A percentile compares a stretch with the other conserved stretches of the same genome.
Evolutionary conservation across 2,888 invertebrate genomes (phyloP).

Genomic region (Athalia cordata): DNA sequence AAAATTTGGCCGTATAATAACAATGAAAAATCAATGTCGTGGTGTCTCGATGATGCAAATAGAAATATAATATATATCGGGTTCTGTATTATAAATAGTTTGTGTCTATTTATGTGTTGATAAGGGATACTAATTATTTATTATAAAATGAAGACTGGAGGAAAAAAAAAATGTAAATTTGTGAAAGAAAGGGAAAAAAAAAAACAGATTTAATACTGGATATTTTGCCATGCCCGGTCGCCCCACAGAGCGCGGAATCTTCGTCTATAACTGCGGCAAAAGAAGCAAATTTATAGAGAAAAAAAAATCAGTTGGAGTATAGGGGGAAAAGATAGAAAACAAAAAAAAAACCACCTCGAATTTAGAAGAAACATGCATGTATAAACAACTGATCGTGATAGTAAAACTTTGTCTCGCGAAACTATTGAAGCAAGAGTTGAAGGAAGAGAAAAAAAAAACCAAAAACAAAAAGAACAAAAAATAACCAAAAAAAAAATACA

Average conservation of each 20-base stretch:
- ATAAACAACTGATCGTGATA: neutral
- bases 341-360: neutral
- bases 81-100: slow-evolving; percentile 19
- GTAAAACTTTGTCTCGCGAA: neutral
- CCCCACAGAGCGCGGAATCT: slow-evolving; percentile 45
- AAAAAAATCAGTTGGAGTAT: slow-evolving; percentile 24
- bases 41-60: slow-evolving; percentile 41
- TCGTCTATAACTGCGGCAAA: slow-evolving; percentile 44
- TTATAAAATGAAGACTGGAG: neutral
- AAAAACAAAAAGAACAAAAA: slow-evolving; percentile 25
- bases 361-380: neutral
- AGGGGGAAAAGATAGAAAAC: neutral
- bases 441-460: slow-evolving; percentile 10
- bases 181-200: slow-evolving; percentile 41
- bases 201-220: slow-evolving; percentile 13
- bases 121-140: slow-evolving; percentile 19
- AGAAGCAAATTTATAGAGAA: slow-evolving; percentile 15
- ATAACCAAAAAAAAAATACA: slow-evolving; percentile 21
- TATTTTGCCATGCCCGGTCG: slow-evolving; percentile 37
- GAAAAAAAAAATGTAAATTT: slow-evolving; percentile 25
- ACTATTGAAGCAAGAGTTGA: neutral
- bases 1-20: slow-evolving; percentile 18
- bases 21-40: slow-evolving; percentile 51
- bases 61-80: slow-evolving; percentile 26
- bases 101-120: slow-evolving; percentile 33